A percentile compares a stretch with the other conserved stretches of the same genome.
These are phyloP conservation scores for Tiliqua scincoides DNA, from an alignment of 2,113 vertebrate genomes.

Conservation along the genomic window DNA sequence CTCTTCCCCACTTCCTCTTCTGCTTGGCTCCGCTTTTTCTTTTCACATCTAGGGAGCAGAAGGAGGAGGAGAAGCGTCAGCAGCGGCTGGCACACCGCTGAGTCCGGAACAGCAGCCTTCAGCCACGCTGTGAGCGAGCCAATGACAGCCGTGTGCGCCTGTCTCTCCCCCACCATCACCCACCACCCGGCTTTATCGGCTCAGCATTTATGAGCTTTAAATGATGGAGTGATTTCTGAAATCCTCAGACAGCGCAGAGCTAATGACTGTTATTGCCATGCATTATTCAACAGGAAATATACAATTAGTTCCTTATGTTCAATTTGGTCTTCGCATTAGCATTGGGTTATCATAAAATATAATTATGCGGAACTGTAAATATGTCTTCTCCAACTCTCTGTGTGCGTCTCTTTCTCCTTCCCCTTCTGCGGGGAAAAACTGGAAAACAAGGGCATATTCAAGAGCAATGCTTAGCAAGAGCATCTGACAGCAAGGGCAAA, in stretches of 20 bases:
- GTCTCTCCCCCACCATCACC: background rate
- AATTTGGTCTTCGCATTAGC: constrained; percentile 59
- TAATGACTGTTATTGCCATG: constrained; percentile 55
- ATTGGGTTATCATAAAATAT: constrained; percentile 65
- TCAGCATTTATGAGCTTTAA: constrained; percentile 40
- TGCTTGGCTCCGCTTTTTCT: too few relatives aligned
- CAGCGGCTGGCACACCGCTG: too few relatives aligned
- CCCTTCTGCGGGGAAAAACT: background rate
- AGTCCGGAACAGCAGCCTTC: background rate
- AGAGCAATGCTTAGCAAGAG: constrained; percentile 5
- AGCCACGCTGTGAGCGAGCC: background rate
- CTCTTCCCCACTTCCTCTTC: too few relatives aligned
- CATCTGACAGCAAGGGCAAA: background rate
- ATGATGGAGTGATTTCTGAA: constrained; percentile 43
- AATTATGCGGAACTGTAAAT: constrained; percentile 63
- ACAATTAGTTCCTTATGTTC: constrained; percentile 65
- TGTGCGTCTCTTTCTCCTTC: background rate
- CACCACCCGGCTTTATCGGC: constrained; percentile 27
- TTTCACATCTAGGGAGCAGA: too few relatives aligned
- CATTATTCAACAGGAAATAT: constrained; percentile 71
- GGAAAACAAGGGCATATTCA: constrained; percentile 21
- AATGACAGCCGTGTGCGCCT: constrained; percentile 35
- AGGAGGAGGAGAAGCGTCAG: too few relatives aligned
- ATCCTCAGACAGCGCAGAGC: constrained; percentile 33
- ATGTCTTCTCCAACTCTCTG: background rate